Evolutionary conservation across 1,140 invertebrate genomes (phyloP), one percentile per base, ranked within the genome.

Genomic region (Aphidius ervi): DNA sequence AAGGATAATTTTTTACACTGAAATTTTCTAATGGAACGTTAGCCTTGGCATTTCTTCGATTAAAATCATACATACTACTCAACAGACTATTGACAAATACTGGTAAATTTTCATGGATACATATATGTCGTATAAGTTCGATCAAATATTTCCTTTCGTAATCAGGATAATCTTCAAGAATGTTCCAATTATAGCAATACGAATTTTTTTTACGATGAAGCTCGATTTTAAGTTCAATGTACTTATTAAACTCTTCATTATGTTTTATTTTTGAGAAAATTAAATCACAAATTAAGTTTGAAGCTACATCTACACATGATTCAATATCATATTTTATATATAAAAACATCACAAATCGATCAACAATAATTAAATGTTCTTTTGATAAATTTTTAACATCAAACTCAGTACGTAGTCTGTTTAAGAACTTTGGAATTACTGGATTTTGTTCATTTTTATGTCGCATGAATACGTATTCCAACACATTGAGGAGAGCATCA

Each of bases 401-500:
- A n/a, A 68, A 70, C 1, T 63, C 7, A 5, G 56, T 2, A 4
- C 55, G 9, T 9, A 74, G 10, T 1, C 6, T 39, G 1, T 58
- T 6, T 0, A 76, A 52, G 7, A 71, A 46, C 4, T 4, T 37
- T n/a, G 39, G 6, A 6, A 64, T 55, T 3, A 73, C 10, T 16
- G 48, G 52, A 2, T 6, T 0, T n/a, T 65, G 61, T 58, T 78
- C 76, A 41, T 75, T 75, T 23, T 60, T 71, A 40, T 74, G 70
- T 9, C 65, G 71, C 2, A 59, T 54, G 10, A 49, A 46, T 1
- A 75, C 8, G 37, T 72, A 76, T 8, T 64, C 50, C 1, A 80
- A 23, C 0, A 69, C 61, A 3, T 71, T n/a, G 0, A 69, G 50
- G 4, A 80, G 58, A 1, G 67, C 62, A 6, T 66, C 20, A 5